These are phyloP conservation scores for Odocoileus hemionus DNA, from an alignment of 2,113 vertebrate species.

Conservation along the genomic window DNA sequence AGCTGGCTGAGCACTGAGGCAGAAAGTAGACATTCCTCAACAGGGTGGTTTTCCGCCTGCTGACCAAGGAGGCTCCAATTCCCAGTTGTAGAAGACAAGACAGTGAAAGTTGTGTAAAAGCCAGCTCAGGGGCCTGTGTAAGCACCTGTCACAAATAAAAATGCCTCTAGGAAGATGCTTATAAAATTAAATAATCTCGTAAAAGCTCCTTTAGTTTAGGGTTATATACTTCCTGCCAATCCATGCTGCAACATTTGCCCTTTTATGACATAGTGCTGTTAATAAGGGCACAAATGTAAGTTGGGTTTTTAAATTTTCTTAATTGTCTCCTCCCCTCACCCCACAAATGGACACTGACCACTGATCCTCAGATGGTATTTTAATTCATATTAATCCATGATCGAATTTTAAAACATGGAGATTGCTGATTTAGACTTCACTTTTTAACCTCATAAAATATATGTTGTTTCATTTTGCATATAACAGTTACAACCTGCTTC, in stretches of 20 bases:
- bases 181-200: background rate
- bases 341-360: background rate
- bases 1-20: background rate
- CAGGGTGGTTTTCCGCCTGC: background rate
- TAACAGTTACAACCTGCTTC: background rate
- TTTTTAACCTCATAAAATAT: background rate
- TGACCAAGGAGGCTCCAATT: background rate
- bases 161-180: background rate
- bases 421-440: background rate
- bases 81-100: background rate
- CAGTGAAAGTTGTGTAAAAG: background rate
- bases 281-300: rapidly evolving
- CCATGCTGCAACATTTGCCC: rapidly evolving
- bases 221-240: background rate
- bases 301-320: background rate
- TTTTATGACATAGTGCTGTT: background rate
- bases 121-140: background rate
- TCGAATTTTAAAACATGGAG: background rate
- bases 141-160: background rate
- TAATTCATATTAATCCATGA: background rate
- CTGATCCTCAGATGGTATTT: background rate
- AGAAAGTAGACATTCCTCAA: background rate
- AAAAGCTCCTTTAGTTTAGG: background rate
- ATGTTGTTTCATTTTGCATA: background rate
- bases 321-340: background rate